A percentile compares a stretch with the other conserved stretches of the same genome.
These are phyloP conservation scores for Drosophila parabipectinata DNA, from an alignment of 1,140 invertebrate species.

Conservation along the genomic window DNA sequence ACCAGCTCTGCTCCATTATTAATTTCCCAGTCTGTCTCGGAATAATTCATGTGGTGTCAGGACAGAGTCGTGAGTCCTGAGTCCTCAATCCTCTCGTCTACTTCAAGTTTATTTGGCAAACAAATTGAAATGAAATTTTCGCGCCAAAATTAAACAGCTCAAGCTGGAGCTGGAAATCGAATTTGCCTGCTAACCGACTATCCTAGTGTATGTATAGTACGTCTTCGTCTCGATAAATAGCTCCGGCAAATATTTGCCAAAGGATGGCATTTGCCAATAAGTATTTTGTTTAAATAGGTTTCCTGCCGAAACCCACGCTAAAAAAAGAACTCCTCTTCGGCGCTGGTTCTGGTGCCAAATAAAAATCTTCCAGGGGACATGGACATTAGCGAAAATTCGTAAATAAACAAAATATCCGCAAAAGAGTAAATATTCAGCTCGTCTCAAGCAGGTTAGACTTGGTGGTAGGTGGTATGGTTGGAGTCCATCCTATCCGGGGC, in stretches of 20 bases:
- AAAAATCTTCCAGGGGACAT: conserved; percentile 45
- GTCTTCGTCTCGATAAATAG: conserved; percentile 53
- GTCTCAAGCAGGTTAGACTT: conserved; percentile 40
- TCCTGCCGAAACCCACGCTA: conserved; percentile 41
- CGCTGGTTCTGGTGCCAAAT: conserved; percentile 40
- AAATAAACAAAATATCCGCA: conserved; percentile 76
- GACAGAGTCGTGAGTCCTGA: neutral
- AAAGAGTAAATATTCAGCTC: conserved; percentile 70
- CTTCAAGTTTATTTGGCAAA: conserved; percentile 39
- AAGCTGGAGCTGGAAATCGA: conserved; percentile 33
- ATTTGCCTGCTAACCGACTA: conserved; percentile 39
- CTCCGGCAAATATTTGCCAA: conserved; percentile 69
- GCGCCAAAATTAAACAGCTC: conserved; percentile 61
- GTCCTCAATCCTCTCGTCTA: neutral
- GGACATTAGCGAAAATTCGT: conserved; percentile 68
- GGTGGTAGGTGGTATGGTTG: neutral
- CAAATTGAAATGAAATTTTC: conserved; percentile 55
- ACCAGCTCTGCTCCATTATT: conserved; percentile 38
- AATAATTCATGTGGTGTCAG: conserved; percentile 54
- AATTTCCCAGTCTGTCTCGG: conserved; percentile 34
- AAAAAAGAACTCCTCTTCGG: conserved; percentile 7
- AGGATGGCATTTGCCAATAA: conserved; percentile 77
- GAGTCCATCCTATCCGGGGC: neutral
- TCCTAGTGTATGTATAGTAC: conserved; percentile 17
- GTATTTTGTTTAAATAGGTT: conserved; percentile 81